Evolutionary conservation across 2,888 invertebrate species (phyloP), one percentile per base, ranked within the genome.

Genomic region (Trissonchulus sp.): DNA sequence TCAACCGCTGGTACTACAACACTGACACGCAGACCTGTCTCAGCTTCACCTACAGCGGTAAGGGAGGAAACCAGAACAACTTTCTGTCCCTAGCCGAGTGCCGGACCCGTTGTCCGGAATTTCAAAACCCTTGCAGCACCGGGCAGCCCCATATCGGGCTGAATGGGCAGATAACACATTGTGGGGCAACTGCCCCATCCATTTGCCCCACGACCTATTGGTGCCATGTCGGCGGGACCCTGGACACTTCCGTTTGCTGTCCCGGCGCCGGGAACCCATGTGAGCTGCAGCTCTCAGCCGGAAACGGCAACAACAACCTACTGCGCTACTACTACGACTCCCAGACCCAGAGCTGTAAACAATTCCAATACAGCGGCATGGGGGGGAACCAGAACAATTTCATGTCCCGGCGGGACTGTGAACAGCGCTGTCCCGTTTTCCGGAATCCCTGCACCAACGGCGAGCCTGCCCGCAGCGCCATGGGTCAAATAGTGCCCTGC

Each of bases 261-360:
- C 74, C 76, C 1, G 75, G 75, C 69, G 73, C 28, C 8, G n/a
- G 18, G 3, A 37, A 71, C 28, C 36, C 80, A 31, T 83, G 83
- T 76, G 79, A 80, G 23, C 81, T 84, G 74, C 84, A 84, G 1
- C 76, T 82, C 72, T 81, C 81, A 76, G 76, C 79, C 23, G 83
- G 83, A 37, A 79, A 80, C 30, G 83, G 74, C 23, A 68, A 74
- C 30, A 30, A 31, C 30, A 8, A 69, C 31, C 35, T 72, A 33
- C 30, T 48, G 8, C 30, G 79, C 3, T 79, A 76, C 74, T 79
- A 75, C 62, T 79, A 77, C 72, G 75, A 79, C 73, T 68, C 37
- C 31, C 62, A 36, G n/a, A 31, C 72, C 1, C 75, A 76, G 31
- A 72, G 37, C n/a, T 79, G 79, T 69, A 63, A 72, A 18, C 75